Conservation (phyloP, 2,797 vertebrate genomes). For the Trachops cirrhosus region DNA sequence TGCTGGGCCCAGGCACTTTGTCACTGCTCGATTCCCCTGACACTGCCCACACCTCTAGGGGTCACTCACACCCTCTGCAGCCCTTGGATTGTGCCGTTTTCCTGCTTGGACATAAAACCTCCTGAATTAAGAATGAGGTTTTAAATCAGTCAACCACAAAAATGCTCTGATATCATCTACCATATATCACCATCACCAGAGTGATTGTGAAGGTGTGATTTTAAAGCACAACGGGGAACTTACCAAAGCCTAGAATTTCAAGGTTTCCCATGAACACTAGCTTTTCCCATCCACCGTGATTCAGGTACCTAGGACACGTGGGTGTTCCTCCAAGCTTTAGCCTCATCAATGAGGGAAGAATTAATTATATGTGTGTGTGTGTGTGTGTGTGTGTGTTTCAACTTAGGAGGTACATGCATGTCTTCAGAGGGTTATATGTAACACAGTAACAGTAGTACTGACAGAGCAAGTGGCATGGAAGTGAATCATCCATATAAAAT, state of each 20-base stretch:
- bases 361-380: background rate
- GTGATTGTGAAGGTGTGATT: background rate
- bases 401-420: background rate
- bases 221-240: background rate
- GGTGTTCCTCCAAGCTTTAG: background rate
- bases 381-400: background rate
- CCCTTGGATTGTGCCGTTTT: background rate
- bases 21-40: background rate
- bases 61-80: background rate
- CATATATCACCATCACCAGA: background rate
- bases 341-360: background rate
- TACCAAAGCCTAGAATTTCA: background rate
- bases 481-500: background rate
- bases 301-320: background rate
- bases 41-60: background rate
- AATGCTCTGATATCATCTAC: background rate
- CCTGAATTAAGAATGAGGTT: background rate
- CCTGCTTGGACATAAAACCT: background rate
- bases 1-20: background rate
- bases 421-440: background rate
- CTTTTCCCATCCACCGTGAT: background rate
- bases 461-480: background rate
- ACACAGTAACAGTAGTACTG: background rate
- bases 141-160: background rate
- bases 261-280: background rate